A percentile compares a stretch with the other conserved stretches of the same genome.
These are phyloP conservation scores for Enteromius thamalakanensis DNA, from an alignment of 2,797 vertebrate species.

Conservation along the genomic window DNA sequence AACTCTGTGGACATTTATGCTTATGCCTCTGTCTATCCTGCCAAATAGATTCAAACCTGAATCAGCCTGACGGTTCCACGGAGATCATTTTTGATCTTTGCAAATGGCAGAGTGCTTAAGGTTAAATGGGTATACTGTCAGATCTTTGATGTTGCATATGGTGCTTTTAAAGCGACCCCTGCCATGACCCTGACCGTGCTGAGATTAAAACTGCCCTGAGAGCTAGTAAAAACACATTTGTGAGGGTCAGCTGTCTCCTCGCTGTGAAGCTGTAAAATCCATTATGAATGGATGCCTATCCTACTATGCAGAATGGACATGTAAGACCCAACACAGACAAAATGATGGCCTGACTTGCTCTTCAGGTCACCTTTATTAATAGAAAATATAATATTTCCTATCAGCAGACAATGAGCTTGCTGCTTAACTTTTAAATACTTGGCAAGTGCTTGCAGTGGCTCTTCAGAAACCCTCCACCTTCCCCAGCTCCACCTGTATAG, in stretches of 20 bases:
- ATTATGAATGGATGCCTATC: neutral
- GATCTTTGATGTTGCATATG: slow-evolving; percentile 32
- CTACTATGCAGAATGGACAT: neutral
- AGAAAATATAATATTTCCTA: neutral
- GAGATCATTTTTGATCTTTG: slow-evolving; percentile 4
- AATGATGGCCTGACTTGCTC: neutral
- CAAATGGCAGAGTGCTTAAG: slow-evolving; percentile 27
- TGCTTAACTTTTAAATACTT: neutral
- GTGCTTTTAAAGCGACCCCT: slow-evolving; percentile 19
- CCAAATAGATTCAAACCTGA: neutral
- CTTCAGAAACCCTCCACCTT: neutral
- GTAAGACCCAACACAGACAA: neutral
- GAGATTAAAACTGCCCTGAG: slow-evolving; percentile 7
- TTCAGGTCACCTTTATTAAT: neutral
- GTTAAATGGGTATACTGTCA: neutral
- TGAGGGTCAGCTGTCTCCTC: neutral
- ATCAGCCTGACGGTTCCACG: neutral
- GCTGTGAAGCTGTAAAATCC: neutral
- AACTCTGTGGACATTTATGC: neutral
- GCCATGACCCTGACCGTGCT: slow-evolving; percentile 12
- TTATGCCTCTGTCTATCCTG: neutral
- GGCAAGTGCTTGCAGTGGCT: neutral
- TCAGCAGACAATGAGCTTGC: neutral
- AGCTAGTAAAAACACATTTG: slow-evolving; percentile 13
- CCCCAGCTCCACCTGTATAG: neutral